Percentiles rank a stretch among this genome's conserved stretches.
phyloP scores from a whole-genome alignment of 2,113 vertebrate genomes.

The Manacus vitellinus region DNA sequence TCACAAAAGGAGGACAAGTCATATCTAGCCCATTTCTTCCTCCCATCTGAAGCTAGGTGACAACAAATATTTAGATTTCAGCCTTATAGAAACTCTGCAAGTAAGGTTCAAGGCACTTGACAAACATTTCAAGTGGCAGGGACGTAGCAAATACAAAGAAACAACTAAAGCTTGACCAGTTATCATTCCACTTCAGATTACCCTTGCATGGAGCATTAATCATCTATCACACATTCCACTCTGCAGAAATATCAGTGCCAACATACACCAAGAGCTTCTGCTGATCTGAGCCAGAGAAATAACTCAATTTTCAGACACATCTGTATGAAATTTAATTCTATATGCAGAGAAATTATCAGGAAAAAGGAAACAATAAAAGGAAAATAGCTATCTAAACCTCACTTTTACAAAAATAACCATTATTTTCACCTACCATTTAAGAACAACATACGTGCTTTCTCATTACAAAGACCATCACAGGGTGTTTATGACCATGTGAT shows the following conservation, averaged over 20 bases:
- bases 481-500: background rate
- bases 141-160: background rate
- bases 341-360: background rate
- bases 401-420: background rate
- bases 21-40: background rate
- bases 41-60: background rate
- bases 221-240: background rate
- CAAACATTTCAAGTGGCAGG: background rate
- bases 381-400: background rate
- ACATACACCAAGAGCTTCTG: background rate
- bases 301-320: background rate
- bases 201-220: background rate
- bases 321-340: background rate
- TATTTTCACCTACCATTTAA: background rate
- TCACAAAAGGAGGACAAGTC: background rate
- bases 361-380: background rate
- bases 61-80: background rate
- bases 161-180: background rate
- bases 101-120: background rate
- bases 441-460: background rate
- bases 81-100: background rate
- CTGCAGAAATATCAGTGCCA: background rate
- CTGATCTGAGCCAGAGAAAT: background rate
- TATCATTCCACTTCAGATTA: background rate
- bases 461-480: background rate